Percentiles rank a stretch among this genome's conserved stretches.
phyloP scores from a whole-genome alignment of 1,140 invertebrate genomes.

The Potamilus streckersoni region DNA sequence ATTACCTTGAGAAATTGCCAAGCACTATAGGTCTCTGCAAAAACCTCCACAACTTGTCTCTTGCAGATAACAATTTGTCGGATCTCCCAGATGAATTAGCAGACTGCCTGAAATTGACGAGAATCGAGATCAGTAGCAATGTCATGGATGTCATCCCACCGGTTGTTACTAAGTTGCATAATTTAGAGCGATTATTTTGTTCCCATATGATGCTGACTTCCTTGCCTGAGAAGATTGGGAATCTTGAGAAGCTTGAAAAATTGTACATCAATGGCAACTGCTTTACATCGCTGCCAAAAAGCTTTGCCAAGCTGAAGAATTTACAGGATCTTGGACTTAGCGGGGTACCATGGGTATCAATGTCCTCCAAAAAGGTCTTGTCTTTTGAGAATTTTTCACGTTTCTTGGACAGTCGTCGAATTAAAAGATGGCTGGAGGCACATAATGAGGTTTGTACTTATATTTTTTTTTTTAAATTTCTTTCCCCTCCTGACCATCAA shows the following conservation, averaged over 20 bases:
- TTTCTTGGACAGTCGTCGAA: slow-evolving; percentile 33
- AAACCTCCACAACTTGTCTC: slow-evolving; percentile 26
- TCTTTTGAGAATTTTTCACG: slow-evolving; percentile 48
- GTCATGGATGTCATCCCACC: slow-evolving; percentile 28
- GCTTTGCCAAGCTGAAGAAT: slow-evolving; percentile 41
- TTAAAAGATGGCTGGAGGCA: slow-evolving; percentile 39
- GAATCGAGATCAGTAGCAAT: slow-evolving; percentile 45
- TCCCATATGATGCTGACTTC: slow-evolving; percentile 34
- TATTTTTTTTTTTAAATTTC: too few relatives aligned
- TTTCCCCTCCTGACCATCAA: too few relatives aligned
- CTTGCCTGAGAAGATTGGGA: slow-evolving; percentile 46
- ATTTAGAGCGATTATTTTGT: slow-evolving; percentile 41
- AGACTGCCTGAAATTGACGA: slow-evolving; percentile 24
- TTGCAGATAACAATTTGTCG: slow-evolving; percentile 37
- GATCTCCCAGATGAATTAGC: slow-evolving; percentile 37
- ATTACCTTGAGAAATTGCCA: slow-evolving; percentile 39
- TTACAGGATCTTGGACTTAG: slow-evolving; percentile 47
- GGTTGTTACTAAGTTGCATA: slow-evolving; percentile 35
- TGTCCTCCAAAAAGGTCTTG: slow-evolving; percentile 38
- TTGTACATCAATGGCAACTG: slow-evolving; percentile 46
- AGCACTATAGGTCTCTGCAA: slow-evolving; percentile 34
- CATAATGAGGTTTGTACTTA: slow-evolving; percentile 27
- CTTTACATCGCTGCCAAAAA: slow-evolving; percentile 39
- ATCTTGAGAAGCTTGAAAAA: slow-evolving; percentile 37
- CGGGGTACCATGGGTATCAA: slow-evolving; percentile 41